Conservation (phyloP, 2,797 vertebrate genomes). For the Acanthopagrus latus region DNA sequence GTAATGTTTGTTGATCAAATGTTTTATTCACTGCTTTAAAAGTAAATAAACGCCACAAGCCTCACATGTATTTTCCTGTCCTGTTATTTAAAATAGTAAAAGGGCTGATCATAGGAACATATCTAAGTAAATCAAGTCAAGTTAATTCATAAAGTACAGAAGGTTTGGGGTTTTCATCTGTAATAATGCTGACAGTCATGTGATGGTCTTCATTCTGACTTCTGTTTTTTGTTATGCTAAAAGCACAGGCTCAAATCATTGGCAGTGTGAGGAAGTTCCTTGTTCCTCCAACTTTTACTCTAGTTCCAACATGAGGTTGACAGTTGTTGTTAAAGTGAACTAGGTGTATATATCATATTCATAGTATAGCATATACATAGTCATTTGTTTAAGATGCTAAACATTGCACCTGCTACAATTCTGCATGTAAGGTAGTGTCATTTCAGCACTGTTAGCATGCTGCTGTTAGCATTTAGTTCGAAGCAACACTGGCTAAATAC, state of each 20-base stretch:
- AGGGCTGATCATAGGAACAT: not conserved
- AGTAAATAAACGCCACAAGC: conserved; percentile 39
- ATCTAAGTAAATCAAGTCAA: not conserved
- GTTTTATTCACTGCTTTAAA: conserved; percentile 28
- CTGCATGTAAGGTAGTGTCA: not conserved
- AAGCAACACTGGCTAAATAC: not conserved
- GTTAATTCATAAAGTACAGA: not conserved
- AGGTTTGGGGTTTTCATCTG: not conserved
- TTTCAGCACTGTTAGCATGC: not conserved
- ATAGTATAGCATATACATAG: not conserved
- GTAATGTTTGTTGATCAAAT: conserved; percentile 34
- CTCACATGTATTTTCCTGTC: not conserved
- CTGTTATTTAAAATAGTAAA: conserved; percentile 18
- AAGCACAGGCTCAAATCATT: not conserved
- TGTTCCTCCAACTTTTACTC: no score
- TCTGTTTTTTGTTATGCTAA: not conserved
- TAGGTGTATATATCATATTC: no score
- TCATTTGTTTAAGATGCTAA: not conserved
- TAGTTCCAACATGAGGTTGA: not conserved
- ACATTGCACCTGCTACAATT: no score
- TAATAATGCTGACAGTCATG: not conserved
- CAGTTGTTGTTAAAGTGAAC: not conserved
- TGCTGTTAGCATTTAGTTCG: not conserved
- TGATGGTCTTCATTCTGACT: not conserved
- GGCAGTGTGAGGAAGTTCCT: not conserved